phyloP scores from a whole-genome alignment of 2,888 invertebrate species.

The Andrena fulva region DNA sequence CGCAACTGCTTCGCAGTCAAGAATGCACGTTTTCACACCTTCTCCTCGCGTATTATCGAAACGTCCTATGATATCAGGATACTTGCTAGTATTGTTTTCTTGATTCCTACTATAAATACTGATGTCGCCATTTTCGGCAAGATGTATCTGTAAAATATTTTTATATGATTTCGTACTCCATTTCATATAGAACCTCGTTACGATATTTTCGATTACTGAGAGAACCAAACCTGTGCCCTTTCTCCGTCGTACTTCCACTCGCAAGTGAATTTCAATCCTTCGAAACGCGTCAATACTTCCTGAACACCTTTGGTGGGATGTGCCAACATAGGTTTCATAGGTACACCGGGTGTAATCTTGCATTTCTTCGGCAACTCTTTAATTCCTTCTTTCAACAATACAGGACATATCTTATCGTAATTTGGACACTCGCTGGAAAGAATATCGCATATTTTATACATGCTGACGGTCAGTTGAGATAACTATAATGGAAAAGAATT shows the following conservation, averaged over 20 bases:
- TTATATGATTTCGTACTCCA: background rate
- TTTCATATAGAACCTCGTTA: background rate
- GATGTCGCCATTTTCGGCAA: slow-evolving; percentile 88
- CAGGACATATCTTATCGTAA: slow-evolving; percentile 93
- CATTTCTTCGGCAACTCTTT: slow-evolving; percentile 91
- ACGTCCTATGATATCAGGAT: slow-evolving; percentile 95
- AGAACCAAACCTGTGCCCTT: slow-evolving; percentile 92
- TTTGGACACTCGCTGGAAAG: slow-evolving; percentile 95
- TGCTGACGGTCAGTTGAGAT: background rate
- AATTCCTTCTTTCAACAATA: slow-evolving; percentile 91
- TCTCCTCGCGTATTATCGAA: slow-evolving; percentile 87
- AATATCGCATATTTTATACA: slow-evolving; percentile 5
- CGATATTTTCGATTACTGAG: background rate
- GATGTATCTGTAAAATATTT: slow-evolving; percentile 89
- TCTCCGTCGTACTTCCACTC: slow-evolving; percentile 99
- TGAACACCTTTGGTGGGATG: slow-evolving; percentile 98
- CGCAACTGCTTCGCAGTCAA: slow-evolving; percentile 99
- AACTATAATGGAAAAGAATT: background rate
- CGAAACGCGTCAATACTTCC: slow-evolving; percentile 93
- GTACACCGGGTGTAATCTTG: slow-evolving; percentile 95
- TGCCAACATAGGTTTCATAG: slow-evolving; percentile 99
- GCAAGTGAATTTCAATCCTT: slow-evolving; percentile 96
- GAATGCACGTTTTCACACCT: slow-evolving; percentile 92
- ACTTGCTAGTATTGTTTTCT: slow-evolving; percentile 96
- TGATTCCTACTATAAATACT: slow-evolving; percentile 98